These are phyloP conservation scores for Aphidius colemani DNA, from an alignment of 2,888 invertebrate species.

Conservation along the genomic window DNA sequence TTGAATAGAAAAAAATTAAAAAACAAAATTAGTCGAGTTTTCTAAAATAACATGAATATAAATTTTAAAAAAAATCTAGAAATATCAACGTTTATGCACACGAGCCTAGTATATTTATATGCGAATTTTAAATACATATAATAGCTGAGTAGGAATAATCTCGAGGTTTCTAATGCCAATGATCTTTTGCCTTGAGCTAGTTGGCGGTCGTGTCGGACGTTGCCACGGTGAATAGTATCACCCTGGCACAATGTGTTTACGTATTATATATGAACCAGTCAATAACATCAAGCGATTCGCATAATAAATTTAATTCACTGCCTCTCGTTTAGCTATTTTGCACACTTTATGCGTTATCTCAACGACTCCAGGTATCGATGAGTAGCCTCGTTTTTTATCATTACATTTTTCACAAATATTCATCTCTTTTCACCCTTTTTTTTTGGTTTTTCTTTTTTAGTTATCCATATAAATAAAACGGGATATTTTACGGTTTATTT, in stretches of 20 bases:
- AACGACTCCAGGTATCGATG: conserved; percentile 22
- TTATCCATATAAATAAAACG: neutral
- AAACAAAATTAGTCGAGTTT: too few relatives aligned
- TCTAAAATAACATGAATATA: too few relatives aligned
- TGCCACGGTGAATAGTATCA: conserved; percentile 42
- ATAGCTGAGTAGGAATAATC: conserved; percentile 39
- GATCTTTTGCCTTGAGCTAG: conserved; percentile 52
- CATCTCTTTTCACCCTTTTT: neutral
- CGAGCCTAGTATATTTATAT: conserved; percentile 22
- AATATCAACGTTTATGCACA: too few relatives aligned
- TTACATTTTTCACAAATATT: neutral
- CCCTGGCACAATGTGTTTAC: conserved; percentile 23
- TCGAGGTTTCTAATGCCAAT: conserved; percentile 45
- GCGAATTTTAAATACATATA: conserved; percentile 4
- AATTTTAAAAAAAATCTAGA: too few relatives aligned
- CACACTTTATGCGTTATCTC: conserved; percentile 20
- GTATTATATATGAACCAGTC: conserved; percentile 25
- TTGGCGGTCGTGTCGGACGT: conserved; percentile 48
- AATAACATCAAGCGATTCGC: conserved; percentile 36
- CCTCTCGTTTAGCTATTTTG: conserved; percentile 6
- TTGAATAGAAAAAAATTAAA: too few relatives aligned
- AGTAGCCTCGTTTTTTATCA: neutral
- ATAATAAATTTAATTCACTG: conserved; percentile 24
- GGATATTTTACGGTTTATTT: too few relatives aligned
- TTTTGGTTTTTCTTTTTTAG: neutral